phyloP scores from a whole-genome alignment of 2,113 vertebrate genomes.

The Narcine bancroftii region DNA sequence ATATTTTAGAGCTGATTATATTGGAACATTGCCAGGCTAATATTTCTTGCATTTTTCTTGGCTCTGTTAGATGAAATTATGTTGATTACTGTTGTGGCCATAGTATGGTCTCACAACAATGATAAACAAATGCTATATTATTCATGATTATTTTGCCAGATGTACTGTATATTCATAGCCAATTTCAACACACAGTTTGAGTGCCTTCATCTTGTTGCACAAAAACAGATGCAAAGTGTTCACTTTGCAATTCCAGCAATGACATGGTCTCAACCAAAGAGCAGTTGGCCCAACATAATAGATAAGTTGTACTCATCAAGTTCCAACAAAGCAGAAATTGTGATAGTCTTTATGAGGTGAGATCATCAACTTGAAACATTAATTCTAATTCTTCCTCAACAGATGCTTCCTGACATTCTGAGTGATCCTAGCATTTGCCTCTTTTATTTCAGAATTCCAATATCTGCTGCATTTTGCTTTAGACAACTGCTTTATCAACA shows the following conservation, averaged over 20 bases:
- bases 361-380: too few species aligned
- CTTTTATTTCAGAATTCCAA: too few species aligned
- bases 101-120: not conserved
- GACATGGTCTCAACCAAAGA: too few species aligned
- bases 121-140: not conserved
- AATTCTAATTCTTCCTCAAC: too few species aligned
- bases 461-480: too few species aligned
- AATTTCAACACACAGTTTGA: not conserved
- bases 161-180: not conserved
- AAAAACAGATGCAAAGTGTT: too few species aligned
- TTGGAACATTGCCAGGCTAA: not conserved
- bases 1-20: slow-evolving; percentile 29
- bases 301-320: not conserved
- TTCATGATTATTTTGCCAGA: not conserved
- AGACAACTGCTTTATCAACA: too few species aligned
- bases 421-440: too few species aligned
- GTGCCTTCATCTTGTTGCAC: too few species aligned
- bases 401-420: too few species aligned
- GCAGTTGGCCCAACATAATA: not conserved
- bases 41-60: not conserved
- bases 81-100: not conserved
- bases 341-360: not conserved
- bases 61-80: not conserved
- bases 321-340: not conserved
- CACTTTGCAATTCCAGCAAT: too few species aligned